phyloP scores from a whole-genome alignment of 2,113 vertebrate species.

The Cichladusa arquata region DNA sequence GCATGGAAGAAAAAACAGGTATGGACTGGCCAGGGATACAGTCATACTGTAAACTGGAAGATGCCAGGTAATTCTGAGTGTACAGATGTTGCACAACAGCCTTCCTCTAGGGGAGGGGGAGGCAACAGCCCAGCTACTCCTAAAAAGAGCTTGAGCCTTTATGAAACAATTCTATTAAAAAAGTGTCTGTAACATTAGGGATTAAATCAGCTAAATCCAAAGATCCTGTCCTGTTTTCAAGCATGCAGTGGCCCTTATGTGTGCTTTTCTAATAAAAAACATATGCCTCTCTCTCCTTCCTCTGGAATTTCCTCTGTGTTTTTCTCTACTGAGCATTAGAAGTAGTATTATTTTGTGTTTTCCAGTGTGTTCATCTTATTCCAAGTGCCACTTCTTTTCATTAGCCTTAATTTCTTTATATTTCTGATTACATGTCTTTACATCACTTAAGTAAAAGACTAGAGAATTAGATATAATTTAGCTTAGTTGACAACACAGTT shows the following conservation, averaged over 20 bases:
- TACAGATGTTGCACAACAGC: neutral
- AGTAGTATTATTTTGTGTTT: neutral
- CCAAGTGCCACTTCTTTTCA: neutral
- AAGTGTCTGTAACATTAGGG: neutral
- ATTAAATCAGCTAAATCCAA: conserved; percentile 12
- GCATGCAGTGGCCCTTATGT: neutral
- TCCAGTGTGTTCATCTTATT: neutral
- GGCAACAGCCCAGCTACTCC: neutral
- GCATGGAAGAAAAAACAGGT: neutral
- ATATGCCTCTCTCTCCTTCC: neutral
- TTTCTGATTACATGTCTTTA: neutral
- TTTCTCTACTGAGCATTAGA: neutral
- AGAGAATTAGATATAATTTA: neutral
- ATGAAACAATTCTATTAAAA: neutral
- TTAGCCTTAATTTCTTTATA: neutral
- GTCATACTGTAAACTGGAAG: neutral
- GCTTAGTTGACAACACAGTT: neutral
- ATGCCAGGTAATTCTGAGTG: neutral
- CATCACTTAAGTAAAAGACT: neutral
- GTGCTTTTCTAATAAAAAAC: neutral
- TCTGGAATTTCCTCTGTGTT: neutral
- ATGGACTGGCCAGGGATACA: neutral
- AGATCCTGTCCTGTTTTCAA: conserved; percentile 19
- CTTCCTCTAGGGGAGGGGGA: neutral
- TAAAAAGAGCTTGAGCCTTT: neutral